Conservation (phyloP, 2,888 invertebrate genomes). For the Octonoba sinensis region DNA sequence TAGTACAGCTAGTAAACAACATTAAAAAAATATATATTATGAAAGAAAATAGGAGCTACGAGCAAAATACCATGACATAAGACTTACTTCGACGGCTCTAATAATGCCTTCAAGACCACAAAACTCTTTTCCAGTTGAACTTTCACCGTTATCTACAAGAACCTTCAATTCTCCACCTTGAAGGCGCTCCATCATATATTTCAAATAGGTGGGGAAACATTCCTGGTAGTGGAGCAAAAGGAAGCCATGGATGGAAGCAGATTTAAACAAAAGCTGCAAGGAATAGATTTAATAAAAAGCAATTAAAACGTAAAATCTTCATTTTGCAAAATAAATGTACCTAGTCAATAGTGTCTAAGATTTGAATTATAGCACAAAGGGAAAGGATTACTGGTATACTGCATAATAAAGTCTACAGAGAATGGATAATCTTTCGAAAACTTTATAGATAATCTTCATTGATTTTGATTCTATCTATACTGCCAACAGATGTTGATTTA, state of each 20-base stretch:
- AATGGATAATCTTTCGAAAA: too few species aligned
- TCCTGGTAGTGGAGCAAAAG: constrained; percentile 23
- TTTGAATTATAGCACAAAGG: too few species aligned
- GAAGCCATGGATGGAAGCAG: constrained; percentile 54
- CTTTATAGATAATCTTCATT: too few species aligned
- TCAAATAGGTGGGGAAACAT: constrained; percentile 50
- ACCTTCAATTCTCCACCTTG: constrained; percentile 30
- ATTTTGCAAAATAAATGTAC: too few species aligned
- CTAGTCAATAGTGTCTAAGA: too few species aligned
- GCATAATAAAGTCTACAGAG: too few species aligned
- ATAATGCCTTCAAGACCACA: constrained; percentile 58
- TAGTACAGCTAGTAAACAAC: not conserved
- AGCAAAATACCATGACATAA: not conserved
- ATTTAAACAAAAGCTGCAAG: constrained; percentile 48
- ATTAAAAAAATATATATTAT: too few species aligned
- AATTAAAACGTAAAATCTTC: too few species aligned
- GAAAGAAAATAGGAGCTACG: too few species aligned
- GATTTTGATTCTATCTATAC: too few species aligned
- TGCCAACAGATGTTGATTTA: too few species aligned
- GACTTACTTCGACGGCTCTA: constrained; percentile 53
- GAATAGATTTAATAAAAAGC: not conserved
- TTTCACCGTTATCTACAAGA: constrained; percentile 47
- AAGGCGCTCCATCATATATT: constrained; percentile 28
- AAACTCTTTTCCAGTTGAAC: constrained; percentile 43
- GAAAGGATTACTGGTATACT: too few species aligned